Base-by-base conservation (phyloP, 2,888 invertebrate genomes). In the Spodoptera littoralis region DNA sequence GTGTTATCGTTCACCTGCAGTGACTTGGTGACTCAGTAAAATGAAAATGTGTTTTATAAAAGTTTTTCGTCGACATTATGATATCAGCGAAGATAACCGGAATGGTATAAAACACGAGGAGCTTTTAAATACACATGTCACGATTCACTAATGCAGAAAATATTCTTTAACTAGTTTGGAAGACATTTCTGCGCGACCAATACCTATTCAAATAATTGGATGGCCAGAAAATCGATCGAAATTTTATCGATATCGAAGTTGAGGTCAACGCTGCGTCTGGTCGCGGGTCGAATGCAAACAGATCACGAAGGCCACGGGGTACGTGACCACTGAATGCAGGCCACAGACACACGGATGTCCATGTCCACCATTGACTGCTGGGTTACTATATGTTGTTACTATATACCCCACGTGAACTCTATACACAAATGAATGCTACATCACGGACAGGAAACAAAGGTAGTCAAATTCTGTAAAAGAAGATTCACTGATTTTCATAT, bases 301-400 rank as follows among this genome's bases (percentile, higher is more conserved):
- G 76, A 77, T 81, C 76, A 77, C 83, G 88, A 88, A 90, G 89
- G 88, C 88, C 85, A 76, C 66, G 57, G 55, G 70, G 73, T 84
- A 90, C 91, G 91, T 91, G 91, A 84, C 76, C 73, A 71, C 55
- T 77, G 84, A 83, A 91, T 91, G 82, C 84, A 82, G 92, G 92
- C 89, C 92, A 91, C 79, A 73, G 76, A 68, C 76, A 76, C 71
- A 75, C 81, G 89, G 89, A 90, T 88, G 85, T 83, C 74, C 72
- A 90, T 88, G 85, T 83, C 74, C 72, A 63, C 73, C 79, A 70
- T 74, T 70, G 68, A 73, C 70, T 68, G 70, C 48, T 56, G 45
- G 13, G 59, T 60, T 65, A 71, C 79, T 73, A 71, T 65, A n/a
- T 73, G 68, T 69, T 76, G 63, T 65, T 70, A 65, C 60, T 55